These are phyloP conservation scores for Calephelis perditalis DNA, from an alignment of 2,888 invertebrate species.

Conservation along the genomic window DNA sequence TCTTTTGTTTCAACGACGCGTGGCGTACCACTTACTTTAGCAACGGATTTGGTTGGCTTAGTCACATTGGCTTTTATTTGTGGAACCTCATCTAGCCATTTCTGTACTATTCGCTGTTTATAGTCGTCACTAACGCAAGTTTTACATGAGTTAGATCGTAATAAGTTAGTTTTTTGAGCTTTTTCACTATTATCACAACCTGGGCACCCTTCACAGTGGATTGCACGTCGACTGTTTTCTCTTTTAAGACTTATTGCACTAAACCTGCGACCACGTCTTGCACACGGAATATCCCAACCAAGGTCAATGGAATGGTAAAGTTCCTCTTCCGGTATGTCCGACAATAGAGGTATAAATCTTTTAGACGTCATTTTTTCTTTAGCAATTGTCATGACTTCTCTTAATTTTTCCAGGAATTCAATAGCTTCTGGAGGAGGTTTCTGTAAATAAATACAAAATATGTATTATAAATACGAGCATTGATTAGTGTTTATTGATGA, in stretches of 20 bases:
- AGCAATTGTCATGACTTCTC: slow-evolving; percentile 92
- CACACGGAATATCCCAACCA: slow-evolving; percentile 68
- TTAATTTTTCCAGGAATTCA: slow-evolving; percentile 91
- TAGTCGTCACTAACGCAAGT: slow-evolving; percentile 80
- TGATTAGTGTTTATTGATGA: no score
- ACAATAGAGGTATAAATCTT: slow-evolving; percentile 86
- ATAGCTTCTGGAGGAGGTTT: slow-evolving; percentile 94
- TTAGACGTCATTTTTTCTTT: slow-evolving; percentile 92
- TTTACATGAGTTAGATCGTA: slow-evolving; percentile 74
- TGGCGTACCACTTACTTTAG: slow-evolving; percentile 66
- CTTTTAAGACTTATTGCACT: slow-evolving; percentile 80
- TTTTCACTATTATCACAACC: slow-evolving; percentile 74
- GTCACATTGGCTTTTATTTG: slow-evolving; percentile 38
- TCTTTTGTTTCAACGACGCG: slow-evolving; percentile 49
- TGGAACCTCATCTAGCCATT: slow-evolving; percentile 87
- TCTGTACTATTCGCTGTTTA: slow-evolving; percentile 85
- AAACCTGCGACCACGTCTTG: slow-evolving; percentile 70
- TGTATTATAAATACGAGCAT: slow-evolving; percentile 12
- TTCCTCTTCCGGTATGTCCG: slow-evolving; percentile 90
- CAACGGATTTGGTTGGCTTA: slow-evolving; percentile 52
- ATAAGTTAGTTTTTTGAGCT: slow-evolving; percentile 48
- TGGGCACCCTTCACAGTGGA: slow-evolving; percentile 82
- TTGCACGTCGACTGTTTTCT: slow-evolving; percentile 78
- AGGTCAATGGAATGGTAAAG: slow-evolving; percentile 66
- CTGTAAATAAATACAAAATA: slow-evolving; percentile 60